A percentile compares a stretch with the other conserved stretches of the same genome.
Conservation (phyloP, 2,888 invertebrate species). For the Caenorhabditis angaria region DNA sequence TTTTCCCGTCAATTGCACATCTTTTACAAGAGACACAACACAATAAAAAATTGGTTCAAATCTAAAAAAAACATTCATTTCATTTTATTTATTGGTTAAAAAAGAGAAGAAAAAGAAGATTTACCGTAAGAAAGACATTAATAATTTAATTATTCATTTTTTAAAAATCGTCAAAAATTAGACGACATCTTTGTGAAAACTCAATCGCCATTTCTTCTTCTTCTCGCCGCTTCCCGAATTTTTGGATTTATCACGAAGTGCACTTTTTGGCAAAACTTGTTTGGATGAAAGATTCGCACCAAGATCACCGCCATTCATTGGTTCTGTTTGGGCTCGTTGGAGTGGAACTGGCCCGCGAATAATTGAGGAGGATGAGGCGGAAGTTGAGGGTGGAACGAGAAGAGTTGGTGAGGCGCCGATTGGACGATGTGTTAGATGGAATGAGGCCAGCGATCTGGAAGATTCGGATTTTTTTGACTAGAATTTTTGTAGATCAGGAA, state of each 20-base stretch:
- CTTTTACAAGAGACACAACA: too few relatives aligned
- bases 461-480: too few relatives aligned
- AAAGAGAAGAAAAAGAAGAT: too few relatives aligned
- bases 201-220: slow-evolving; percentile 53
- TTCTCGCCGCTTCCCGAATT: slow-evolving; percentile 47
- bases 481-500: too few relatives aligned
- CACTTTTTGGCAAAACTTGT: slow-evolving; percentile 45
- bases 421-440: slow-evolving; percentile 46
- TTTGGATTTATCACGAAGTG: slow-evolving; percentile 49
- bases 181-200: slow-evolving; percentile 45
- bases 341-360: slow-evolving; percentile 31
- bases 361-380: slow-evolving; percentile 12
- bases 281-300: background rate
- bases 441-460: slow-evolving; percentile 50
- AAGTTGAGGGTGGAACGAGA: slow-evolving; percentile 23
- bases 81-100: too few relatives aligned
- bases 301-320: too few relatives aligned
- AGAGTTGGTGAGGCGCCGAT: slow-evolving; percentile 44
- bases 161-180: background rate
- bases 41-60: too few relatives aligned
- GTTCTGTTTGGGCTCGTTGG: slow-evolving; percentile 37
- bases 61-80: too few relatives aligned
- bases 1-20: too few relatives aligned
- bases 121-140: too few relatives aligned
- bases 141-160: too few relatives aligned